A percentile compares a stretch with the other conserved stretches of the same genome.
phyloP scores from a whole-genome alignment of 2,797 vertebrate genomes.

The Onychomys leucogaster region DNA sequence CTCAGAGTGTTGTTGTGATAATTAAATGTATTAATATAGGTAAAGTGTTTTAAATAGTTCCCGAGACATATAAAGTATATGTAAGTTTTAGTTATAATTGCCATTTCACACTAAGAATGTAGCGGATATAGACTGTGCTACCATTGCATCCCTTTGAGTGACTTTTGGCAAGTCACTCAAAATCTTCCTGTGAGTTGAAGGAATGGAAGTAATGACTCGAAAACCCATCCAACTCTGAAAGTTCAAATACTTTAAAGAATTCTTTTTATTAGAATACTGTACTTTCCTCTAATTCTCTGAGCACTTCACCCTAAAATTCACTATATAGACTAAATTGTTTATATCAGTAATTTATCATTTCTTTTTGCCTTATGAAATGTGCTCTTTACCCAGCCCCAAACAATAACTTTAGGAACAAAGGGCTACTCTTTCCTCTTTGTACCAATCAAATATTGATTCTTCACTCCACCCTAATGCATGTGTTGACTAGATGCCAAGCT shows the following conservation, averaged over 20 bases:
- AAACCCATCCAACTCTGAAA: not conserved
- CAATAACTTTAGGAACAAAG: conserved; percentile 41
- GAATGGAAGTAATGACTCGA: not conserved
- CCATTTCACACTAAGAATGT: not conserved
- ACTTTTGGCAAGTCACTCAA: not conserved
- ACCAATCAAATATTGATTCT: conserved; percentile 66
- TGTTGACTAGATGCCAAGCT: conserved; percentile 35
- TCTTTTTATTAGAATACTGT: not conserved
- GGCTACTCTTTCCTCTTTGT: conserved; percentile 32
- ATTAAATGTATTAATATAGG: conserved; percentile 10
- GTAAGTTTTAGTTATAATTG: conserved; percentile 32
- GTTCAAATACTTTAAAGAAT: not conserved
- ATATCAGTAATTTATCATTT: not conserved
- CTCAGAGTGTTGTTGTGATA: not conserved
- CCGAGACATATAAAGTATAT: not conserved
- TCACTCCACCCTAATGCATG: conserved; percentile 27
- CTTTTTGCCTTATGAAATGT: conserved; percentile 21
- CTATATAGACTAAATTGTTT: not conserved
- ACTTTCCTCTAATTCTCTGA: conserved; percentile 43
- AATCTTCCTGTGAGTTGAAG: conserved; percentile 20
- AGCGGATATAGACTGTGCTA: not conserved
- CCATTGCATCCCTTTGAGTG: not conserved
- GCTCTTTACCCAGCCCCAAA: not conserved
- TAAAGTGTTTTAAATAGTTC: not conserved
- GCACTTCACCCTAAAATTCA: not conserved